Evolutionary conservation across 2,888 invertebrate species (phyloP), one percentile per base, ranked within the genome.

Genomic region (Dryomyza anilis): DNA sequence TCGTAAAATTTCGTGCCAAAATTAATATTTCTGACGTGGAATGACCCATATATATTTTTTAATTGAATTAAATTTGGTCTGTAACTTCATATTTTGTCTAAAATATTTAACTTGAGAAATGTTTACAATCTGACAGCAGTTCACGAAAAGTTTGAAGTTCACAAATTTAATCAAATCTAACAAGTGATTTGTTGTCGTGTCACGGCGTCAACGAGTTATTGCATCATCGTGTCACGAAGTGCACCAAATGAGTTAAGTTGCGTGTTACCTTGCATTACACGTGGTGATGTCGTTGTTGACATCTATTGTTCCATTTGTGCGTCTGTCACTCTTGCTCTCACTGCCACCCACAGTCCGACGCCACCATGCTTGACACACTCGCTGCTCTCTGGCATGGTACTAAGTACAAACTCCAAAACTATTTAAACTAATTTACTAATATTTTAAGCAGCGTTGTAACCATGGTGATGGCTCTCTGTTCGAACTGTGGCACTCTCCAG

Each of bases 361-460:
- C 16, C 19, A 14, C 2, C 7, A 25, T 50, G 19, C 48, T 50
- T 50, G 48, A 50, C 48, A 50, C 48, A 50, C 23, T 50, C 23
- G 21, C 21, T 6, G 25, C 48, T 23, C 48, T 46, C 46, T n/a
- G 25, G 25, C 48, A 50, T 50, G 48, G 23, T n/a, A n/a, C n/a
- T n/a, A n/a, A n/a, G n/a, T n/a, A n/a, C n/a, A n/a, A n/a, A n/a
- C n/a, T n/a, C n/a, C n/a, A n/a, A 21, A 50, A 50, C 48, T 50
- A 10, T 50, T 50, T 50, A 50, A 50, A 50, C 48, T 50, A 50
- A 50, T 50, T 50, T 50, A 50, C 48, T 50, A 23, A 50, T 50
- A 21, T 50, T 50, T 50, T 50, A 10, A 50, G 48, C 48, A 19
- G 21, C 23, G 48, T 7, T 50, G 21, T 25, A 43, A 16, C 16